Percentiles rank a stretch among this genome's conserved stretches.
Conservation (phyloP, 2,888 invertebrate species). For the Hermaeophaga mercurialis region DNA sequence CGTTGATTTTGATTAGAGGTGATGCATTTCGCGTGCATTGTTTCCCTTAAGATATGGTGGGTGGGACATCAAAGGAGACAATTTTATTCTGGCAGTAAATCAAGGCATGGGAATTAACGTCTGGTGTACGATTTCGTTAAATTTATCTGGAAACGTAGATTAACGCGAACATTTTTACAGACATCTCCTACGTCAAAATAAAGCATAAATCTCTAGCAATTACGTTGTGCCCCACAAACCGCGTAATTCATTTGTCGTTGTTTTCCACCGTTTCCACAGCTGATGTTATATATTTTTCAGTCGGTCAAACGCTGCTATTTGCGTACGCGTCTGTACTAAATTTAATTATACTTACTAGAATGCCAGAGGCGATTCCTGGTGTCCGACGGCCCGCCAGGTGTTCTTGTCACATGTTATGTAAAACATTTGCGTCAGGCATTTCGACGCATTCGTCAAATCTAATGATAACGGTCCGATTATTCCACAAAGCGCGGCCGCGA, state of each 20-base stretch:
- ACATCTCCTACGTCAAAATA: conserved; percentile 50
- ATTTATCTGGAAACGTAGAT: conserved; percentile 39
- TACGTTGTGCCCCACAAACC: conserved; percentile 42
- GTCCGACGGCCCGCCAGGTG: conserved; percentile 42
- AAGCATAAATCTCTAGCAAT: conserved; percentile 46
- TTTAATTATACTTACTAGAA: conserved; percentile 39
- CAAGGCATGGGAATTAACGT: conserved; percentile 33
- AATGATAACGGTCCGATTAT: conserved; percentile 35
- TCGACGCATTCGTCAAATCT: conserved; percentile 36
- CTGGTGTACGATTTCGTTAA: conserved; percentile 30
- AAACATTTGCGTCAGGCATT: conserved; percentile 49
- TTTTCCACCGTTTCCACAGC: conserved; percentile 40
- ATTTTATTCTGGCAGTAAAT: conserved; percentile 33
- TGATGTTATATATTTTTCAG: conserved; percentile 50
- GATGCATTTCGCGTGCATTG: too few relatives aligned
- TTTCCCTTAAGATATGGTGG: too few relatives aligned
- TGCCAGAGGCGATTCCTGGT: conserved; percentile 42
- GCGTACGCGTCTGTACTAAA: conserved; percentile 43
- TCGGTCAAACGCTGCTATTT: conserved; percentile 45
- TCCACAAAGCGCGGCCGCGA: background rate
- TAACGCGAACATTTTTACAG: conserved; percentile 45
- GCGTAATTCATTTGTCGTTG: conserved; percentile 46
- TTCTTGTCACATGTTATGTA: conserved; percentile 49
- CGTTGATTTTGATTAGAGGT: too few relatives aligned
- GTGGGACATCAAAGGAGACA: conserved; percentile 18